phyloP scores from a whole-genome alignment of 2,113 vertebrate genomes.

The Equus quagga region DNA sequence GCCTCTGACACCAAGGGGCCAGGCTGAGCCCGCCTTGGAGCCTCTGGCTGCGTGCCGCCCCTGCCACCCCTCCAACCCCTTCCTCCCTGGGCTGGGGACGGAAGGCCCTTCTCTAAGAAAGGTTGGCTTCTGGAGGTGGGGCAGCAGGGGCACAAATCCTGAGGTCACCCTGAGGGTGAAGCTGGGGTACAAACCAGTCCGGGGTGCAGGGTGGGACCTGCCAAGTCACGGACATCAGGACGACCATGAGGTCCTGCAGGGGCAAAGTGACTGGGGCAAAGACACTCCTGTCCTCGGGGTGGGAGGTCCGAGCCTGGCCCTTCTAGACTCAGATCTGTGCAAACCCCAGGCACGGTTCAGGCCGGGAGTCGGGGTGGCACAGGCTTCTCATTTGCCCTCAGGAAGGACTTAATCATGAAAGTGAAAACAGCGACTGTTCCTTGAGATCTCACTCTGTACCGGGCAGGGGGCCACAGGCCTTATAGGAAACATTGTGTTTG shows the following conservation, averaged over 20 bases:
- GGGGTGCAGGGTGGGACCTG: too few species aligned
- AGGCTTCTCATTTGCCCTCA: not conserved
- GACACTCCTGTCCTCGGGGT: not conserved
- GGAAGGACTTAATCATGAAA: not conserved
- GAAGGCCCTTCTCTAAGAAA: too few species aligned
- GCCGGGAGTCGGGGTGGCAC: not conserved
- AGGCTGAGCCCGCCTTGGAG: not conserved
- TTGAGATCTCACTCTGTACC: not conserved
- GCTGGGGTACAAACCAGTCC: not conserved
- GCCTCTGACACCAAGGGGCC: not conserved
- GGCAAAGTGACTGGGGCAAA: not conserved
- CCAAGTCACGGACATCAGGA: accelerated
- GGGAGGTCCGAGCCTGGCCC: not conserved
- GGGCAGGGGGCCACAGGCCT: not conserved
- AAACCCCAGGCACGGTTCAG: not conserved
- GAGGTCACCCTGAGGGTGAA: not conserved
- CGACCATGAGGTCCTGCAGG: accelerated
- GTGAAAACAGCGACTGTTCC: not conserved
- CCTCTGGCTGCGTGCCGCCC: not conserved
- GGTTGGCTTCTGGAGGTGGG: not conserved
- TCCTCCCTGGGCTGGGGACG: not conserved
- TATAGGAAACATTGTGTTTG: not conserved
- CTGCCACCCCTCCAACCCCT: too few species aligned
- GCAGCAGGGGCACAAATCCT: accelerated
- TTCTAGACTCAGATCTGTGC: not conserved